phyloP scores from a whole-genome alignment of 2,888 invertebrate genomes.

The Synergus laeviventris region DNA sequence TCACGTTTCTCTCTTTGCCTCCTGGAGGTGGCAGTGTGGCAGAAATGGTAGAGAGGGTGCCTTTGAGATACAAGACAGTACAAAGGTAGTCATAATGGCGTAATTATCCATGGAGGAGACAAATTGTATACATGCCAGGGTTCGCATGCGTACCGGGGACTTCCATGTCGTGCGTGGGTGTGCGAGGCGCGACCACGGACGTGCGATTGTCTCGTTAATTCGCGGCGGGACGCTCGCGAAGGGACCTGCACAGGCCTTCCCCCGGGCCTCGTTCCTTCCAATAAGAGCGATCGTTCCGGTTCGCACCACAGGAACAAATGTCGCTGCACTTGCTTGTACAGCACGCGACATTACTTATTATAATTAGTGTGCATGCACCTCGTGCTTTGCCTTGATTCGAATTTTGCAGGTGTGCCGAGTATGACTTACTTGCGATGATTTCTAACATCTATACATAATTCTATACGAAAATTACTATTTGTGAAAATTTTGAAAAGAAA shows the following conservation, averaged over 20 bases:
- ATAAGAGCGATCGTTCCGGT: conserved; percentile 45
- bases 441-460: not conserved
- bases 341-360: conserved; percentile 40
- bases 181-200: conserved; percentile 54
- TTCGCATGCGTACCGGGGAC: conserved; percentile 54
- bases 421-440: conserved; percentile 6
- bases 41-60: conserved; percentile 16
- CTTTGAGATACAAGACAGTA: conserved; percentile 38
- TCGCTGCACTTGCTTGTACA: conserved; percentile 38
- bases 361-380: conserved; percentile 33
- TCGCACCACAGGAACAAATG: conserved; percentile 38
- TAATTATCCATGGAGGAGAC: conserved; percentile 73
- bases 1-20: not conserved
- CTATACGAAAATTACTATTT: too few relatives aligned
- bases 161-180: conserved; percentile 62
- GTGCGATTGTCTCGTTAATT: conserved; percentile 66
- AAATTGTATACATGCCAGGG: conserved; percentile 71
- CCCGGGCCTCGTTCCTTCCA: conserved; percentile 44
- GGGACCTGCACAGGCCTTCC: conserved; percentile 25
- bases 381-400: conserved; percentile 19
- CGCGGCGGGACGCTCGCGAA: conserved; percentile 59
- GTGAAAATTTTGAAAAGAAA: too few relatives aligned
- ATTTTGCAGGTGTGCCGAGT: conserved; percentile 24
- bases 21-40: conserved; percentile 17
- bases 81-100: conserved; percentile 67